Conservation (phyloP, 1,140 invertebrate species). For the Drosophila trapezifrons region DNA sequence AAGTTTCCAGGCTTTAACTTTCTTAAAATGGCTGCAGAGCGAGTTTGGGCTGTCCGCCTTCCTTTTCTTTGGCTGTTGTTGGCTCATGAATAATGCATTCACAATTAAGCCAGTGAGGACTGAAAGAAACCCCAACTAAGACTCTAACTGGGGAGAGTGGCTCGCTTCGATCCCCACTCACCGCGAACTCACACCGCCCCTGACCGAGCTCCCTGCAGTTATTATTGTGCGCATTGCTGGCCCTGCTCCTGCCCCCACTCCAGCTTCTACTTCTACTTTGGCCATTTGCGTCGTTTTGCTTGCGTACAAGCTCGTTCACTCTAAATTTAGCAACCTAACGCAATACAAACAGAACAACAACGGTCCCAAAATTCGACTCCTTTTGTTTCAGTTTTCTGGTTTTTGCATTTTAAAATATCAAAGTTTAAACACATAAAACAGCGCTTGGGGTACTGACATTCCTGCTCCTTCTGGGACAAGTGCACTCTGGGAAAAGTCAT, state of each 20-base stretch:
- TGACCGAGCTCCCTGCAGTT: conserved; percentile 48
- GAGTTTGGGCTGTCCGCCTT: conserved; percentile 37
- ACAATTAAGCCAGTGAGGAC: conserved; percentile 72
- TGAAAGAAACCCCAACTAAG: conserved; percentile 40
- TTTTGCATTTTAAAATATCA: conserved; percentile 69
- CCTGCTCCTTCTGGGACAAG: neutral
- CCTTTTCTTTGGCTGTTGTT: conserved; percentile 38
- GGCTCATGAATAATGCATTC: conserved; percentile 79
- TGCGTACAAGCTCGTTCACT: conserved; percentile 57
- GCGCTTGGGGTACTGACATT: conserved; percentile 17
- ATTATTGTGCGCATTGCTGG: conserved; percentile 63
- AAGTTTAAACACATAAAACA: conserved; percentile 72
- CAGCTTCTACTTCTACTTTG: conserved; percentile 10
- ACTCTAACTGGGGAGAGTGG: conserved; percentile 33
- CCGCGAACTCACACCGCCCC: no score
- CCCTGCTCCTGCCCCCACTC: neutral
- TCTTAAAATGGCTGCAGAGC: conserved; percentile 20
- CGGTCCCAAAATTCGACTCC: conserved; percentile 35
- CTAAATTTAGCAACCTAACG: conserved; percentile 68
- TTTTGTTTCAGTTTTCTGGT: conserved; percentile 38
- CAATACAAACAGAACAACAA: conserved; percentile 52
- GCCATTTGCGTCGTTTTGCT: conserved; percentile 55
- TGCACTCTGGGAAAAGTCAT: neutral
- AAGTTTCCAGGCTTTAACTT: neutral
- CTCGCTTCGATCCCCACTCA: conserved; percentile 7